A percentile compares a stretch with the other conserved stretches of the same genome.
phyloP scores from a whole-genome alignment of 1,140 invertebrate genomes.

The Maconellicoccus hirsutus region DNA sequence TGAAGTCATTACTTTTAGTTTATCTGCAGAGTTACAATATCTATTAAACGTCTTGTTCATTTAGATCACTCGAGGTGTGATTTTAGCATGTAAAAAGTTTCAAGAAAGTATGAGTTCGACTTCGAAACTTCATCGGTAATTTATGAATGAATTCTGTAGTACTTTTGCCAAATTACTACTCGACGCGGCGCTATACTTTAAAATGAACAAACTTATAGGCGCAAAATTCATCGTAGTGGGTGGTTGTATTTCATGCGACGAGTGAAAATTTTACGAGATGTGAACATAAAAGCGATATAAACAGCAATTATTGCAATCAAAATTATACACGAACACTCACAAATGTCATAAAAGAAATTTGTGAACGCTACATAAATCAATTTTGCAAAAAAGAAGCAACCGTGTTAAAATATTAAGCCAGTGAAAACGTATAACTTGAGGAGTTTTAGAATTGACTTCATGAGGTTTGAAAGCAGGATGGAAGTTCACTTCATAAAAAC shows the following conservation, averaged over 20 bases:
- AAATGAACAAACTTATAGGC: not conserved
- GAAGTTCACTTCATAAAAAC: no score
- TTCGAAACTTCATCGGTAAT: no score
- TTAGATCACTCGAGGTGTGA: no score
- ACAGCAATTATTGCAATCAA: not conserved
- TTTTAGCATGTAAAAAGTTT: no score
- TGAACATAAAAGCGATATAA: not conserved
- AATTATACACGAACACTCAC: not conserved
- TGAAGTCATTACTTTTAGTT: no score
- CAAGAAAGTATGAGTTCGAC: no score
- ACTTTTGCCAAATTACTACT: not conserved
- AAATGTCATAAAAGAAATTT: not conserved
- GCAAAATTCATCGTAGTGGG: not conserved
- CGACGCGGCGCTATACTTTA: not conserved
- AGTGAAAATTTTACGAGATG: constrained; percentile 4
- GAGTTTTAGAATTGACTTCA: no score
- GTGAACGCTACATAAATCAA: not conserved
- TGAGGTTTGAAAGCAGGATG: no score
- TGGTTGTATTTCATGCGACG: not conserved
- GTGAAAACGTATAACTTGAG: no score
- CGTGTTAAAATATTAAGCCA: not conserved
- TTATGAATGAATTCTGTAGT: no score
- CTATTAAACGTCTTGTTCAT: no score
- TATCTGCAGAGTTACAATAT: no score
- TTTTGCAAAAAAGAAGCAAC: not conserved